phyloP scores from a whole-genome alignment of 2,113 vertebrate genomes.

The Varanus salvator region DNA sequence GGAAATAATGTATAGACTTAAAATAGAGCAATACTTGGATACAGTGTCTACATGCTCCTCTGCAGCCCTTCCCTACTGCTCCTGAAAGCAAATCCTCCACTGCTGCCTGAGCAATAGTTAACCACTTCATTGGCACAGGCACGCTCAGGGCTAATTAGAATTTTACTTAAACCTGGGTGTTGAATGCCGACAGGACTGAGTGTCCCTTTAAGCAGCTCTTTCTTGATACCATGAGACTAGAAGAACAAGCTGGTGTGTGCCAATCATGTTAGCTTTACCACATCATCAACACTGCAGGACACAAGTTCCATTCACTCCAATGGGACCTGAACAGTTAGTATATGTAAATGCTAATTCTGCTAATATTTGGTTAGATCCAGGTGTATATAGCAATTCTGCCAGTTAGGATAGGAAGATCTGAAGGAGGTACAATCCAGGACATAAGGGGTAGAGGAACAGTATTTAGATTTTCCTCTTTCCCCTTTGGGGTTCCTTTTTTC shows the following conservation, averaged over 20 bases:
- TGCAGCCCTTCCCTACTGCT: not conserved
- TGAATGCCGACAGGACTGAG: not conserved
- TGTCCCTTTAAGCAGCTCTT: not conserved
- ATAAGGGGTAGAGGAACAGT: too few relatives aligned
- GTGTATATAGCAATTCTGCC: not conserved
- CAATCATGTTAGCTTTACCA: not conserved
- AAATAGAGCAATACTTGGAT: conserved; percentile 32
- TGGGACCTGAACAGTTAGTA: not conserved
- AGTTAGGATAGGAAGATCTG: not conserved
- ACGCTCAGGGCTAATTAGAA: not conserved
- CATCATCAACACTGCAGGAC: not conserved
- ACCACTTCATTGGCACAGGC: not conserved
- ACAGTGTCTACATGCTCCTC: not conserved
- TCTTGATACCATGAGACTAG: not conserved
- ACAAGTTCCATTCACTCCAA: not conserved
- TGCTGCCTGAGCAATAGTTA: not conserved
- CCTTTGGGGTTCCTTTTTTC: too few relatives aligned
- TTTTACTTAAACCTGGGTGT: not conserved
- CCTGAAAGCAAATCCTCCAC: not conserved
- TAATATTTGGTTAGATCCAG: not conserved
- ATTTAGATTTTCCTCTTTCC: too few relatives aligned
- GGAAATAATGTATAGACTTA: conserved; percentile 34
- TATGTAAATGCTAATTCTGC: not conserved
- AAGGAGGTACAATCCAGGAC: not conserved
- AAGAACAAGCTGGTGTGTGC: not conserved